Percentiles rank a stretch among this genome's conserved stretches.
Conservation (phyloP, 2,888 invertebrate species). For the Diarsia rubi region DNA sequence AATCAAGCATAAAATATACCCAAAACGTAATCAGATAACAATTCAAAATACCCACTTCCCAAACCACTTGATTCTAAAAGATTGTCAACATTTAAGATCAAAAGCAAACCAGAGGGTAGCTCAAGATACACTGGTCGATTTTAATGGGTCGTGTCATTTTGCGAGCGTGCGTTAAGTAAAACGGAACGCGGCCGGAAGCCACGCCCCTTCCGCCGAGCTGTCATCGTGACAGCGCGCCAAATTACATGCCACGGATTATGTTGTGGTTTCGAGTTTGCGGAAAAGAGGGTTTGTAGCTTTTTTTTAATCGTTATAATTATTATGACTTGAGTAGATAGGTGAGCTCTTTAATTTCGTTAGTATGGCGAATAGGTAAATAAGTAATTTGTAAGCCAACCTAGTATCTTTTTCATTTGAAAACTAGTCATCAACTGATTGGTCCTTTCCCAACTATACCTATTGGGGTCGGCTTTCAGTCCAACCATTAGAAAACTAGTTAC, state of each 20-base stretch:
- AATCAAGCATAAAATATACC: constrained; percentile 19
- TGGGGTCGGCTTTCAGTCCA: no score
- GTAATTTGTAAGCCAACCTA: no score
- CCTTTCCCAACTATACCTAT: no score
- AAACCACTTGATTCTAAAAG: constrained; percentile 56
- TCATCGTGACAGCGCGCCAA: constrained; percentile 81
- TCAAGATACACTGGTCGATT: constrained; percentile 62
- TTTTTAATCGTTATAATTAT: background rate
- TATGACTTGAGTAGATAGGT: background rate
- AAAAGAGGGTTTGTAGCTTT: constrained; percentile 28
- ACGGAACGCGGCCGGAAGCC: constrained; percentile 84
- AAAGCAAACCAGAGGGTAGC: constrained; percentile 67
- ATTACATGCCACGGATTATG: constrained; percentile 74
- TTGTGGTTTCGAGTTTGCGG: constrained; percentile 48
- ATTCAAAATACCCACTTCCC: constrained; percentile 37
- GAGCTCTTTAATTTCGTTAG: background rate
- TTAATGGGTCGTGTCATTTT: constrained; percentile 74
- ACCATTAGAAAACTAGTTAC: constrained; percentile 23
- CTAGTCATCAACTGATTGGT: no score
- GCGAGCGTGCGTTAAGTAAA: constrained; percentile 76
- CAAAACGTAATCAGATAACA: constrained; percentile 32
- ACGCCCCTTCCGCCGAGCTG: constrained; percentile 86
- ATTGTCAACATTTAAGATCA: constrained; percentile 66
- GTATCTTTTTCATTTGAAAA: no score
- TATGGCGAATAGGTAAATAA: no score